Base-by-base conservation (phyloP, 2,113 vertebrate genomes). In the Parus major region DNA sequence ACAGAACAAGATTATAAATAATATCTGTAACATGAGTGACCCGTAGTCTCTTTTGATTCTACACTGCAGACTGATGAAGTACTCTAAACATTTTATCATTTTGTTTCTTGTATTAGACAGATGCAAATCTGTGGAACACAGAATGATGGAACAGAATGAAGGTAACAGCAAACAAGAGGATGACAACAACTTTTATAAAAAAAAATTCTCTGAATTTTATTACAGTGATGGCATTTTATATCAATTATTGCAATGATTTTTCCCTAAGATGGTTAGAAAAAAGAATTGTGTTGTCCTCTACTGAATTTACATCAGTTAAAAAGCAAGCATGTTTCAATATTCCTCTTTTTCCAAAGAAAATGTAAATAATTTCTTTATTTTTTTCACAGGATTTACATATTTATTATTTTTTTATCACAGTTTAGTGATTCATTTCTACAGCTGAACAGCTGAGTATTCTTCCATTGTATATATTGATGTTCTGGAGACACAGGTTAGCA, bases 231-330 rank as follows among this genome's bases (percentile, higher is more conserved):
- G 97, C 98, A 98, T 99, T 98, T 98, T 98, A 98, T 99, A 98
- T 98, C 98, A 98, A 99, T 99, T 99, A 99, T 99, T 99, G 99
- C 99, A 98, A 99, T 99, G 98, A 98, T 98, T 98, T 97, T 99
- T 99, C 98, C 98, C 98, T 99, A 99, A 98, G 98, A 99, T 99
- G 99, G 98, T 99, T 99, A 98, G 98, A 99, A 99, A 99, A 99
- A 99, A 99, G 98, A 99, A 98, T 98, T 97, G 98, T 98, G 97
- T 98, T 98, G 98, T 98, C 98, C 98, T 98, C 98, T 99, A 99
- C 98, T 91, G 98, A 98, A 99, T 99, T 99, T 99, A 99, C 98
- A 98, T 98, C 98, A 97, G 98, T 99, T 99, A 98, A 99, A 99
- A 99, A 99, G 99, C 99, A 99, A 99, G 98, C 99, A 98, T 97